Conservation (phyloP, 92 coral and sea anemone genomes). For the Pocillopora grandis region DNA sequence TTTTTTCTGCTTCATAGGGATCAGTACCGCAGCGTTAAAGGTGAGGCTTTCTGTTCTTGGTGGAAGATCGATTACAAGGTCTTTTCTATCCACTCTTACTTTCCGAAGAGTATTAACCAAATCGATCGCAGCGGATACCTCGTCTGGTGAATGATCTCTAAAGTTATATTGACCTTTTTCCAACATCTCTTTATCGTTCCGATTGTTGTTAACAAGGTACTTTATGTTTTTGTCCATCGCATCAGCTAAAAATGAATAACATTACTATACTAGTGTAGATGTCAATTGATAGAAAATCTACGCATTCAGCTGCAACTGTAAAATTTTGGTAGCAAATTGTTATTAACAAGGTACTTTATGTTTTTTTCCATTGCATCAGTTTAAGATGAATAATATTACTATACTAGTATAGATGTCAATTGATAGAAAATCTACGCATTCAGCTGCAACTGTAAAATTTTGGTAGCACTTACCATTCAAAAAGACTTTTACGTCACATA, state of each 20-base stretch:
- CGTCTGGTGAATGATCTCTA: no score
- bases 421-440: no score
- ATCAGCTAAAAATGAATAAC: background rate
- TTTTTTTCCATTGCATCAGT: background rate
- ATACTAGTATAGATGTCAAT: no score
- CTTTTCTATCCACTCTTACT: background rate
- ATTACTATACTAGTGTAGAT: no score
- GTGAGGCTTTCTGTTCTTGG: background rate
- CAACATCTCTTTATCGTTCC: no score
- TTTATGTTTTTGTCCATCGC: background rate
- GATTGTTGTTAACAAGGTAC: background rate
- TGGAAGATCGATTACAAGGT: conserved; percentile 9
- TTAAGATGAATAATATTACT: background rate
- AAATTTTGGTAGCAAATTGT: no score
- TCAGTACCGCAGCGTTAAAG: background rate
- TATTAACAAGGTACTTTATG: background rate
- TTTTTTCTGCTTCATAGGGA: background rate
- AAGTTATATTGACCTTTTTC: background rate
- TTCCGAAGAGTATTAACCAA: background rate
- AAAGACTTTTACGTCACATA: no score
- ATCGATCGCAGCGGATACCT: background rate
- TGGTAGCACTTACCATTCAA: no score
- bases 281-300: no score
- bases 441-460: no score
- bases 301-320: no score